Evolutionary conservation across 2,888 invertebrate species (phyloP).

Genomic region (Unio pictorum): DNA sequence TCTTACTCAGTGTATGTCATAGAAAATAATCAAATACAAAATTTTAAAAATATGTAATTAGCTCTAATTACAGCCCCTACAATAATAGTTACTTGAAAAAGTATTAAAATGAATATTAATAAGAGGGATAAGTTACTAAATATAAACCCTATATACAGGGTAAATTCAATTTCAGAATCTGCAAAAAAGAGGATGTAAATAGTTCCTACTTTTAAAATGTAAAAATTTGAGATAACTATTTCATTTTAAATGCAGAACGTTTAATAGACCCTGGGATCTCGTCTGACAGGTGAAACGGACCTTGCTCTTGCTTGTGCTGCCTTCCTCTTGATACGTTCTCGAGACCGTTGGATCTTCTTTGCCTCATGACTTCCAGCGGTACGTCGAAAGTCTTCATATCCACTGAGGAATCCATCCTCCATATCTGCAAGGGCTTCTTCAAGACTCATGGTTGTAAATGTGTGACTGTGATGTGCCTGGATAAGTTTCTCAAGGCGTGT

Average conservation of each 20-base stretch:
- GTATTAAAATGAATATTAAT: too few species aligned
- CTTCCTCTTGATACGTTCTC: slow-evolving; percentile 46
- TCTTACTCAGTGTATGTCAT: too few species aligned
- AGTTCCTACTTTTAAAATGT: too few species aligned
- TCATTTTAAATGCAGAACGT: not conserved
- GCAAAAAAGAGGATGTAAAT: too few species aligned
- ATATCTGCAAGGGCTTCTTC: slow-evolving; percentile 66
- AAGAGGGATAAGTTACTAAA: too few species aligned
- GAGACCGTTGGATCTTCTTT: slow-evolving; percentile 41
- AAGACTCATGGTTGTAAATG: slow-evolving; percentile 62
- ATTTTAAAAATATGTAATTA: too few species aligned
- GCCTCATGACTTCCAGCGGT: slow-evolving; percentile 33
- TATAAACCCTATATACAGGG: too few species aligned
- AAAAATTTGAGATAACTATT: too few species aligned
- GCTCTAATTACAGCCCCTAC: too few species aligned
- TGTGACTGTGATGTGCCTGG: slow-evolving; percentile 67
- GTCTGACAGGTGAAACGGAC: slow-evolving; percentile 61
- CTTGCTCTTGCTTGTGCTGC: slow-evolving; percentile 53
- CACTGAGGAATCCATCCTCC: slow-evolving; percentile 62
- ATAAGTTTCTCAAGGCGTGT: slow-evolving; percentile 71
- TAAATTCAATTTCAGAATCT: too few species aligned
- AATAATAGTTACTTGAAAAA: too few species aligned
- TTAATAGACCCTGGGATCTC: slow-evolving; percentile 64
- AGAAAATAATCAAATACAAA: too few species aligned
- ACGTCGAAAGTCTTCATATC: slow-evolving; percentile 51